Evolutionary conservation across 2,113 vertebrate genomes (phyloP).

Genomic region (Pygoscelis antarcticus): DNA sequence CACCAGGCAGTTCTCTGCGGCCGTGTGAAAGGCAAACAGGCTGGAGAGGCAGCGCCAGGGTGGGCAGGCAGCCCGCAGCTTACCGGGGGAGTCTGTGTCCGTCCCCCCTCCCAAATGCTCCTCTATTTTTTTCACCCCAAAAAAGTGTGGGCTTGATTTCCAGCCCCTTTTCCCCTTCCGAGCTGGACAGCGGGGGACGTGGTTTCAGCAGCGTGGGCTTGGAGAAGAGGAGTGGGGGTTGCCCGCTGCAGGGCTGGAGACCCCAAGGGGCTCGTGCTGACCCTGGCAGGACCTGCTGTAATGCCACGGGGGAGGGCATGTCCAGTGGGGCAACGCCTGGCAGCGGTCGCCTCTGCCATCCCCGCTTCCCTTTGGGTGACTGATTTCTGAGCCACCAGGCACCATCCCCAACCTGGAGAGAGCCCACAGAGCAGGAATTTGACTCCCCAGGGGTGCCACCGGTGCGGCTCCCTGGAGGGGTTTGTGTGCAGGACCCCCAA

Average conservation of each 20-base stretch:
- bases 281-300: not conserved
- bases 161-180: not conserved
- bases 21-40: constrained; percentile 48
- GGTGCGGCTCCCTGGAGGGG: accelerated
- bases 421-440: not conserved
- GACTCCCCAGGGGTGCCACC: not conserved
- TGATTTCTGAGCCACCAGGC: not conserved
- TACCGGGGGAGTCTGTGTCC: not conserved
- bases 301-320: not conserved
- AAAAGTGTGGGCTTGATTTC: not conserved
- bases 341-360: not conserved
- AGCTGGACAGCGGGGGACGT: not conserved
- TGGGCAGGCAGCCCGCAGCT: not conserved
- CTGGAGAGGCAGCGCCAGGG: not conserved
- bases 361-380: not conserved
- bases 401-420: not conserved
- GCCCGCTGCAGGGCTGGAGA: not conserved
- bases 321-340: not conserved
- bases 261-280: accelerated
- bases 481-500: not conserved
- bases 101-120: not conserved
- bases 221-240: not conserved
- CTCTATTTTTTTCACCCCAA: not conserved
- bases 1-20: constrained; percentile 34
- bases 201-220: not conserved